Conservation (phyloP, 2,888 invertebrate species). For the Neoitamus cyanurus region DNA sequence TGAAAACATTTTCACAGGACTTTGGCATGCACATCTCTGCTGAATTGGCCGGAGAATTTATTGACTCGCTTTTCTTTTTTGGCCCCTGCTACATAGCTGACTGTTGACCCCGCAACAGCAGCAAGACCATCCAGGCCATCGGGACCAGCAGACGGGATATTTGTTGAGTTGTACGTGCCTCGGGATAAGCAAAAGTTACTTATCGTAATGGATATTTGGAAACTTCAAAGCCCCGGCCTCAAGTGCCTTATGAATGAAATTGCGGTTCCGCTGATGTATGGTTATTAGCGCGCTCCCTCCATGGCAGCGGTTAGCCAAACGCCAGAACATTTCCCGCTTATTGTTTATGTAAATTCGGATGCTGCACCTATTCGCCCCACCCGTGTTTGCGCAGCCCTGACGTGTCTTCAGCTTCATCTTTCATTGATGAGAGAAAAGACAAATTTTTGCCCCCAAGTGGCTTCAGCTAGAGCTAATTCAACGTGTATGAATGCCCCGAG, state of each 20-base stretch:
- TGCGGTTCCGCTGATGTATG: neutral
- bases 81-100: neutral
- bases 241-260: neutral
- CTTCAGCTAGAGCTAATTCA: neutral
- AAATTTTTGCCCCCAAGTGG: neutral
- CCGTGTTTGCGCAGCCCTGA: neutral
- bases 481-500: neutral
- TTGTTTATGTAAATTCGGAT: neutral
- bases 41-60: constrained; percentile 33
- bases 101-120: constrained; percentile 25
- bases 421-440: neutral
- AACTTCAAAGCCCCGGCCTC: constrained; percentile 8
- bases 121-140: neutral
- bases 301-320: neutral
- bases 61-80: neutral
- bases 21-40: constrained; percentile 19
- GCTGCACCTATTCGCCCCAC: neutral
- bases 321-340: neutral
- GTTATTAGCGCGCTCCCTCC: neutral
- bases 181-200: constrained; percentile 18
- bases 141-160: neutral
- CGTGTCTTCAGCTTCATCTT: neutral
- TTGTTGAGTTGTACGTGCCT: constrained; percentile 22
- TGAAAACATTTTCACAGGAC: constrained; percentile 24
- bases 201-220: constrained; percentile 35